Evolutionary conservation across 2,888 invertebrate genomes (phyloP), one percentile per base, ranked within the genome.

Genomic region (Chelonus formosanus): DNA sequence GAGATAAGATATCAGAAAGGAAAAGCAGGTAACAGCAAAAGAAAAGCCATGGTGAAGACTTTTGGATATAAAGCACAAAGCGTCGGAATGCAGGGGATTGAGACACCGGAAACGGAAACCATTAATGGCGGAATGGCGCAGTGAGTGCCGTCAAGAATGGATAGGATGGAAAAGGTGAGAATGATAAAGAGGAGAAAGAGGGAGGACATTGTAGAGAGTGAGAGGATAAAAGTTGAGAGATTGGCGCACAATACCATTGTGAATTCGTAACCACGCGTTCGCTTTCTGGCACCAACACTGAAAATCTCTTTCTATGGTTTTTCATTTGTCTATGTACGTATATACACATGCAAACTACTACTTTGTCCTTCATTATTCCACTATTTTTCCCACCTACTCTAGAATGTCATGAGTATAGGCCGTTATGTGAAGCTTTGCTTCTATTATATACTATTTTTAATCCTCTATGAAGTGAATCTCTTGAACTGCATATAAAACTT

Each of bases 41-140:
- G 63, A 36, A 36, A 63, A 48, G 36, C 53, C 36, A 53, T 34
- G 35, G 48, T 10, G 32, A 40, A 7, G 48, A 10, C 10, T 10
- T 32, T 36, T 10, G 5, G 4, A n/a, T 34, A 60, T 43, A 35
- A 55, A 54, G 47, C 53, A 60, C 60, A 63, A 54, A 55, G 56
- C 56, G 44, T 35, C 47, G 50, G 53, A 8, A 48, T 59, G 44
- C 45, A 62, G 65, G 70, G 69, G 75, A 78, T 78, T 75, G 78
- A 79, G 79, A 79, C 77, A 76, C 75, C 78, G 78, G 78, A 78
- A 78, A 72, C 77, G 79, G 79, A 79, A 79, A 71, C 78, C 79
- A 78, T 79, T 79, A 79, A 79, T 79, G 74, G 72, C 65, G 70
- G 68, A 70, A 73, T 70, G 68, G 68, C 57, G 57, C 70, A 67